Conservation (phyloP, 2,797 vertebrate species). For the Betta splendens region DNA sequence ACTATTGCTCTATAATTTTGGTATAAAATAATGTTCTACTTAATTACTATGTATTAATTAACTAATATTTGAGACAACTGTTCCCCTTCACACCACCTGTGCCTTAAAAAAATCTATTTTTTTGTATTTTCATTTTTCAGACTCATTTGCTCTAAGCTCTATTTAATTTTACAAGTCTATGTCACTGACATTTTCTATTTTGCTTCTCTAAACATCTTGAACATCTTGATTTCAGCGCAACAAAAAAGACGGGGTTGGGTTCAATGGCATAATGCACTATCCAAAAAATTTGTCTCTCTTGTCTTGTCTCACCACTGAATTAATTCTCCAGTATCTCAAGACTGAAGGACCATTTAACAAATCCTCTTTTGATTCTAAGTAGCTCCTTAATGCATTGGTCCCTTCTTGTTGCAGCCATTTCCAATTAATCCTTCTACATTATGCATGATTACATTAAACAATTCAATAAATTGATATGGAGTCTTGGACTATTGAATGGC, state of each 20-base stretch:
- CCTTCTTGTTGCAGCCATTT: conserved; percentile 75
- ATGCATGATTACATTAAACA: conserved; percentile 85
- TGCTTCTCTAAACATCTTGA: conserved; percentile 16
- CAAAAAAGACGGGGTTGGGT: conserved; percentile 34
- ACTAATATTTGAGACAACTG: too few species aligned
- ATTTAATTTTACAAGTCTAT: not conserved
- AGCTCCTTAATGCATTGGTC: conserved; percentile 77
- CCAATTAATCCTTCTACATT: conserved; percentile 83
- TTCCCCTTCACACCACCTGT: not conserved
- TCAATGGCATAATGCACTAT: conserved; percentile 62
- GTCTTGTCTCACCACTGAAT: conserved; percentile 70
- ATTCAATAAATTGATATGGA: conserved; percentile 83
- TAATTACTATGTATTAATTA: too few species aligned
- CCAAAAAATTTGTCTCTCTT: conserved; percentile 61
- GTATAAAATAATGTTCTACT: conserved; percentile 13
- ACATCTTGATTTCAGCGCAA: conserved; percentile 12
- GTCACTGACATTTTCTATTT: not conserved
- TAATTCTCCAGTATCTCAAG: conserved; percentile 75
- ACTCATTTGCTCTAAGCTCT: not conserved
- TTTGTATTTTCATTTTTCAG: conserved; percentile 3
- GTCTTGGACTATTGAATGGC: conserved; percentile 73
- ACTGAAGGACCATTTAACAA: conserved; percentile 79
- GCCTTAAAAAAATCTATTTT: not conserved
- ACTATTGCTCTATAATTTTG: conserved; percentile 26
- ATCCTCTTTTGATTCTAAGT: conserved; percentile 79